These are phyloP conservation scores for Caligus rogercresseyi DNA, from an alignment of 1,140 invertebrate genomes.

Conservation along the genomic window DNA sequence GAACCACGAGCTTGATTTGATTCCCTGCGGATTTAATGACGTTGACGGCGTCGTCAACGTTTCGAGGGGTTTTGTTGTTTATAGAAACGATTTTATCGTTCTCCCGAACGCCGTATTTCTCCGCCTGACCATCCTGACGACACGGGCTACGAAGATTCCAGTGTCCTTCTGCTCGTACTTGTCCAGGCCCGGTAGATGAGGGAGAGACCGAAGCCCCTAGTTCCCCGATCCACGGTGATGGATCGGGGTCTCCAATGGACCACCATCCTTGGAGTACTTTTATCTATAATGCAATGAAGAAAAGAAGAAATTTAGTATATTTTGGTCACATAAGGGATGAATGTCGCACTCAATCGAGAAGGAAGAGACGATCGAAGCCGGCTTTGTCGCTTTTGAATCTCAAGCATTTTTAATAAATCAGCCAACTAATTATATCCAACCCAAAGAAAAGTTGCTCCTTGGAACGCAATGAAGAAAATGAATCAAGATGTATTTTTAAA, in stretches of 20 bases:
- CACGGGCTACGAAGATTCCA: slow-evolving; percentile 19
- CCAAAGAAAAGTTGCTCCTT: too few species aligned
- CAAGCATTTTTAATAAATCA: not conserved
- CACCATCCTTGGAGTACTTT: slow-evolving; percentile 7
- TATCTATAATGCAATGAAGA: not conserved
- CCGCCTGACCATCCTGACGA: slow-evolving; percentile 17
- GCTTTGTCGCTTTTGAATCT: not conserved
- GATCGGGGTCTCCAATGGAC: slow-evolving; percentile 3
- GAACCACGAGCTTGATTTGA: slow-evolving; percentile 17
- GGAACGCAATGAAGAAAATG: too few species aligned
- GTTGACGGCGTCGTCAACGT: slow-evolving; percentile 19
- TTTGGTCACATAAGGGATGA: not conserved
- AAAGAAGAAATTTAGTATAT: not conserved
- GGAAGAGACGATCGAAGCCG: not conserved
- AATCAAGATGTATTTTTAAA: too few species aligned
- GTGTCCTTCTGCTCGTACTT: slow-evolving; percentile 21
- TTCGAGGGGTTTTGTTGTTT: slow-evolving; percentile 15
- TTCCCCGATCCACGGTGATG: slow-evolving; percentile 15
- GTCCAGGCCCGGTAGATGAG: slow-evolving; percentile 19
- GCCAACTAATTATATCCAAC: too few species aligned
- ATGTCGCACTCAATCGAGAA: not conserved
- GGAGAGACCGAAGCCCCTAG: slow-evolving; percentile 15
- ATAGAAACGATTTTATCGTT: slow-evolving; percentile 19
- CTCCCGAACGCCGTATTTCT: slow-evolving; percentile 14
- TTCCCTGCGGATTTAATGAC: slow-evolving; percentile 19